Percentiles rank a stretch among this genome's conserved stretches.
Conservation (phyloP, 2,797 vertebrate genomes). For the Microcaecilia unicolor region DNA sequence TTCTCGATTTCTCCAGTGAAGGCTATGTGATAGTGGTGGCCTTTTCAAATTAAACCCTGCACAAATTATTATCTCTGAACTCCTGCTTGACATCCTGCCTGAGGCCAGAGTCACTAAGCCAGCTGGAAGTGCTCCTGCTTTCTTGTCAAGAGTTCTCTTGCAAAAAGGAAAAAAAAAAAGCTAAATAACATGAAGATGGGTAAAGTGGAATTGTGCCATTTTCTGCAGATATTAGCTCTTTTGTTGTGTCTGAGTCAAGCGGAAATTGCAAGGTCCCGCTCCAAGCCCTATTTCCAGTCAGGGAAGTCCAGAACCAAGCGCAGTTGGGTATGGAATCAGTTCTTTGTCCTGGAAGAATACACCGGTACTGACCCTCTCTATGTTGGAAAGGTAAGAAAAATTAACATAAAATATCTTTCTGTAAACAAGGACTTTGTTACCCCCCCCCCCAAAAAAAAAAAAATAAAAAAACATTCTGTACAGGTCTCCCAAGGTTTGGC, state of each 20-base stretch:
- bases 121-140: constrained; percentile 59
- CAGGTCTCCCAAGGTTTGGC: no score
- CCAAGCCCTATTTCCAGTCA: constrained; percentile 53
- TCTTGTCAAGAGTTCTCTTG: constrained; percentile 50
- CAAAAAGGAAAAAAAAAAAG: constrained; percentile 33
- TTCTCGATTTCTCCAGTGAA: constrained; percentile 46
- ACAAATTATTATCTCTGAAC: constrained; percentile 56
- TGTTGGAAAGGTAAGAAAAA: constrained; percentile 86
- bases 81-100: constrained; percentile 39
- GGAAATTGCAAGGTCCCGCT: constrained; percentile 54
- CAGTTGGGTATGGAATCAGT: constrained; percentile 99
- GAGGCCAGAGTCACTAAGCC: constrained; percentile 44
- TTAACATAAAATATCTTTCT: no score
- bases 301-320: constrained; percentile 76
- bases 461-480: no score
- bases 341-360: constrained; percentile 96
- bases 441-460: no score
- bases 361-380: constrained; percentile 91
- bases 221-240: constrained; percentile 68
- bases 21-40: constrained; percentile 44
- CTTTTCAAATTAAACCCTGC: constrained; percentile 34
- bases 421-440: no score
- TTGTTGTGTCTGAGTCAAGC: constrained; percentile 67
- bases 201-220: constrained; percentile 57
- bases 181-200: constrained; percentile 72